Evolutionary conservation across 2,888 invertebrate genomes (phyloP).

Genomic region (Tiliacea citrago): DNA sequence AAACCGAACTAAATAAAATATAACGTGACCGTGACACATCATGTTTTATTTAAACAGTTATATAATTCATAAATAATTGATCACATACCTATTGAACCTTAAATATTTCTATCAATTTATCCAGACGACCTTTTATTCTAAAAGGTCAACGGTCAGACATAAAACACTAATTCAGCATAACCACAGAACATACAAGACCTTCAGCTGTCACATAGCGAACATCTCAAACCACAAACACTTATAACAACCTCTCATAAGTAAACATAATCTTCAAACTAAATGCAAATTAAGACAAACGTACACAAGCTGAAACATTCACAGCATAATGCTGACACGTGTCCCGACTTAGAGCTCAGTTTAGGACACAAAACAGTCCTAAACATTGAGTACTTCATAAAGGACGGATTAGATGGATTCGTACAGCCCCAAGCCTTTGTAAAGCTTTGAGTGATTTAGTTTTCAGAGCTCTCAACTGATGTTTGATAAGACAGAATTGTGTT

Average conservation of each 20-base stretch:
- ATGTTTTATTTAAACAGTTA: background rate
- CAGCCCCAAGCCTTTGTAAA: slow-evolving; percentile 38
- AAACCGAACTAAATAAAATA: too few species aligned
- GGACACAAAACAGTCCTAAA: slow-evolving; percentile 44
- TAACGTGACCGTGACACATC: background rate
- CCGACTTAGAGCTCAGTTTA: slow-evolving; percentile 35
- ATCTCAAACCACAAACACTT: slow-evolving; percentile 27
- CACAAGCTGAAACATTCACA: slow-evolving; percentile 37
- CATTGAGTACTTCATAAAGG: slow-evolving; percentile 54
- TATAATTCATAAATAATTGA: background rate
- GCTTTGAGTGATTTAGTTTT: slow-evolving; percentile 56
- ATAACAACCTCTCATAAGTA: slow-evolving; percentile 34
- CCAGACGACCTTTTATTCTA: background rate
- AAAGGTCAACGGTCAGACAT: slow-evolving; percentile 36
- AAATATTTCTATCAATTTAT: background rate
- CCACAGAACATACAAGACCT: slow-evolving; percentile 16
- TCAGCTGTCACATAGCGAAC: slow-evolving; percentile 13
- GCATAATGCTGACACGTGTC: slow-evolving; percentile 43
- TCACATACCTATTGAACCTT: background rate
- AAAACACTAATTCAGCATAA: background rate
- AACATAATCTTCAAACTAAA: slow-evolving; percentile 56
- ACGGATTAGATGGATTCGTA: slow-evolving; percentile 45
- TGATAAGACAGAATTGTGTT: slow-evolving; percentile 26
- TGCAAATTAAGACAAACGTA: slow-evolving; percentile 49
- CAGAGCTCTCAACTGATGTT: slow-evolving; percentile 37